Evolutionary conservation across 1,140 invertebrate genomes (phyloP).

Genomic region (Drosophila repleta): DNA sequence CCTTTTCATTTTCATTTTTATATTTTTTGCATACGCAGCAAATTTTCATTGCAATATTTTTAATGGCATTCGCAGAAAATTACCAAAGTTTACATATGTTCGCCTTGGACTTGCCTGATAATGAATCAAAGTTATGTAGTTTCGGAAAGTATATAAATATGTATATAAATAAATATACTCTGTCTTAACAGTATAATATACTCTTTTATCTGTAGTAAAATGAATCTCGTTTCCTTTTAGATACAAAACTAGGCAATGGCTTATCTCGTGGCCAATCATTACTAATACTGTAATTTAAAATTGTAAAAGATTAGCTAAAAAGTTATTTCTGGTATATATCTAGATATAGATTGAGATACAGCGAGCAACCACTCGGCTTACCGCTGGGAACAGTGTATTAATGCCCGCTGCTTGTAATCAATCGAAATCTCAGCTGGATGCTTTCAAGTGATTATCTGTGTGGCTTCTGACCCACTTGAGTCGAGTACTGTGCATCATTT

Average conservation of each 20-base stretch:
- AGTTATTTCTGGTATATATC: no score
- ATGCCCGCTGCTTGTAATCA: slow-evolving; percentile 14
- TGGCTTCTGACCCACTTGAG: slow-evolving; percentile 30
- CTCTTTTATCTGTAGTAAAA: no score
- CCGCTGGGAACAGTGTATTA: background rate
- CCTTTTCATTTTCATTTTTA: background rate
- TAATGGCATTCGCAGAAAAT: slow-evolving; percentile 11
- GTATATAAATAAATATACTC: no score
- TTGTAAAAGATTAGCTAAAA: background rate
- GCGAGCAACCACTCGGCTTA: background rate
- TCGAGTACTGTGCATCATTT: slow-evolving; percentile 50
- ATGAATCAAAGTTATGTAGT: background rate
- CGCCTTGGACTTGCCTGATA: background rate
- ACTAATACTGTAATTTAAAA: no score
- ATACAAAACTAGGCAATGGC: no score
- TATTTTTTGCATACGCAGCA: slow-evolving; percentile 33
- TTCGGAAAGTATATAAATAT: no score
- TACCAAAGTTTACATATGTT: slow-evolving; percentile 2
- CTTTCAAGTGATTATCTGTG: slow-evolving; percentile 56
- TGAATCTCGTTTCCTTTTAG: no score
- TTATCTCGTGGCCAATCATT: no score
- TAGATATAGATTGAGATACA: no score
- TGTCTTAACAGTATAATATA: background rate
- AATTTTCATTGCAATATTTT: slow-evolving; percentile 39
- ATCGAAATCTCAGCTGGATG: slow-evolving; percentile 45